These are phyloP conservation scores for Nettapus auritus DNA, from an alignment of 2,113 vertebrate species.

Conservation along the genomic window DNA sequence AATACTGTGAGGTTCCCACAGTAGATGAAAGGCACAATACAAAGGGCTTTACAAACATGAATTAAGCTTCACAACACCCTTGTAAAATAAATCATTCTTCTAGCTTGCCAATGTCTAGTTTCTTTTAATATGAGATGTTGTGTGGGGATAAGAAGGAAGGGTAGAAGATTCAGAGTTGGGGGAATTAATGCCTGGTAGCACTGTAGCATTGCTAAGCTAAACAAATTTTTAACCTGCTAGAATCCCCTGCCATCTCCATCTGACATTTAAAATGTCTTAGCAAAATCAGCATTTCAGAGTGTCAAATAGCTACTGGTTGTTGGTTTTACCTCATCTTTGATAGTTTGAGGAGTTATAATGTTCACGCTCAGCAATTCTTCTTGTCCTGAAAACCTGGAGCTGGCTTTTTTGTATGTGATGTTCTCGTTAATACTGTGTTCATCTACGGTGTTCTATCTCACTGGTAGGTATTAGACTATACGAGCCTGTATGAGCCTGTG, in stretches of 20 bases:
- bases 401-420: background rate
- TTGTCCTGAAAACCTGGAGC: background rate
- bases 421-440: background rate
- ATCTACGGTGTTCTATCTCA: background rate
- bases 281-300: background rate
- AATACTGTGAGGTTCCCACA: constrained; percentile 47
- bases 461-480: background rate
- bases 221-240: background rate
- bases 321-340: background rate
- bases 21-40: constrained; percentile 38
- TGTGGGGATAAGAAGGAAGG: background rate
- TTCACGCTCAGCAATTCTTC: background rate
- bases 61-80: constrained; percentile 45
- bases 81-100: constrained; percentile 38
- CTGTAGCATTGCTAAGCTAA: background rate
- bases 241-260: background rate
- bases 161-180: background rate
- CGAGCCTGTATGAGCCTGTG: background rate
- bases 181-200: background rate
- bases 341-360: background rate
- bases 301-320: background rate
- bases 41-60: constrained; percentile 56
- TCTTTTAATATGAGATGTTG: constrained; percentile 7
- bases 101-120: background rate
- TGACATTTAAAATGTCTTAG: background rate